Percentiles rank a stretch among this genome's conserved stretches.
Conservation (phyloP, 2,113 vertebrate genomes). For the Cepphus grylle region DNA sequence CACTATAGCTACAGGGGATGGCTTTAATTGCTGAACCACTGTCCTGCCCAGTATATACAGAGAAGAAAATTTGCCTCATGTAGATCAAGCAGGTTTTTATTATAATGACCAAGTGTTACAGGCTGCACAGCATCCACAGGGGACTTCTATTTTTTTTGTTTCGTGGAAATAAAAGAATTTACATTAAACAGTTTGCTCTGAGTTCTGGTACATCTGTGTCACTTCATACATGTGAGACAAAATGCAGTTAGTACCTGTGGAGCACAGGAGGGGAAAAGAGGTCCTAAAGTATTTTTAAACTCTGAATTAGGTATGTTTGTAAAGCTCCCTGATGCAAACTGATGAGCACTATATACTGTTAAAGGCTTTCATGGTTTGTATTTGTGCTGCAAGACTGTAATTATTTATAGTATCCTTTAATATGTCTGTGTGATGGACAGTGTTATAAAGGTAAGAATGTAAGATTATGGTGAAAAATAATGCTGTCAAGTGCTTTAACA, state of each 20-base stretch:
- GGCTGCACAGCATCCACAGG: not conserved
- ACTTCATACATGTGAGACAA: not conserved
- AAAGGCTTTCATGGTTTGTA: not conserved
- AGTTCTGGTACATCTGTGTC: not conserved
- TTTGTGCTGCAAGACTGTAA: not conserved
- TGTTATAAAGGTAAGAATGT: not conserved
- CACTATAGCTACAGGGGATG: not conserved
- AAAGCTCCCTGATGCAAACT: not conserved
- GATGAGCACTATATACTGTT: not conserved
- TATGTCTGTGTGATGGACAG: not conserved
- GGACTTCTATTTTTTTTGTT: not conserved
- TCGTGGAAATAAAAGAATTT: not conserved
- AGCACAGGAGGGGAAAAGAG: not conserved
- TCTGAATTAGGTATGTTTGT: not conserved
- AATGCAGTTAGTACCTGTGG: not conserved
- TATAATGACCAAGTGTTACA: not conserved
- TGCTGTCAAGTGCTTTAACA: not conserved
- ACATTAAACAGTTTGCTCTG: not conserved
- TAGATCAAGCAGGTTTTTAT: not conserved
- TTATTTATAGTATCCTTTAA: not conserved
- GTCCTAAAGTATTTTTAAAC: not conserved
- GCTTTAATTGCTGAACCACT: not conserved
- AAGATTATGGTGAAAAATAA: not conserved
- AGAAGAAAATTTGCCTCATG: not conserved
- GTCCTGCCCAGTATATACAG: not conserved